Conservation (phyloP, 2,113 vertebrate species). For the Emberiza fucata region DNA sequence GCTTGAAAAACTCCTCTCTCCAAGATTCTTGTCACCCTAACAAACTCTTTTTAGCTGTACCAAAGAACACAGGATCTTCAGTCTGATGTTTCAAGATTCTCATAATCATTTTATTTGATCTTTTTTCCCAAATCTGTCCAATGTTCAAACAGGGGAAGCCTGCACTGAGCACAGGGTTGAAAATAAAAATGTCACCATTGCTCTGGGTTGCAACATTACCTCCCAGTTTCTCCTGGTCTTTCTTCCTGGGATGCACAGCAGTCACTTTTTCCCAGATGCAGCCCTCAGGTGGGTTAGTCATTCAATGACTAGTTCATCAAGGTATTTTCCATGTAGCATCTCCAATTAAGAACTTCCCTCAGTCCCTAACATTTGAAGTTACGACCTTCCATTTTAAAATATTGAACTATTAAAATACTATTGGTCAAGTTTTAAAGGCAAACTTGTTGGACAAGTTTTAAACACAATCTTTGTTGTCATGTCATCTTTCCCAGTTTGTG, state of each 20-base stretch:
- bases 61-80: background rate
- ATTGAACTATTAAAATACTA: background rate
- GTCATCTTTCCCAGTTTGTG: background rate
- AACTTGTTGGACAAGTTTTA: background rate
- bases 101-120: background rate
- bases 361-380: background rate
- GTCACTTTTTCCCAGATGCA: background rate
- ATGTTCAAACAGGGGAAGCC: background rate
- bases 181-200: background rate
- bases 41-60: too few species aligned
- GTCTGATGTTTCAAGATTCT: background rate
- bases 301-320: background rate
- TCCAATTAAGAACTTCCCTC: background rate
- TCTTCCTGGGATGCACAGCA: background rate
- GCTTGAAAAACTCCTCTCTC: background rate
- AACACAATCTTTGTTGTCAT: background rate
- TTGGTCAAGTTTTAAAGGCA: background rate
- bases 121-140: background rate
- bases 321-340: background rate
- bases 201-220: background rate
- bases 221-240: background rate
- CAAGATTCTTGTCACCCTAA: background rate
- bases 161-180: background rate
- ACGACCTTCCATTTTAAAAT: background rate
- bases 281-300: background rate